A percentile compares a stretch with the other conserved stretches of the same genome.
Conservation (phyloP, 1,140 invertebrate species). For the Nilaparvata lugens region DNA sequence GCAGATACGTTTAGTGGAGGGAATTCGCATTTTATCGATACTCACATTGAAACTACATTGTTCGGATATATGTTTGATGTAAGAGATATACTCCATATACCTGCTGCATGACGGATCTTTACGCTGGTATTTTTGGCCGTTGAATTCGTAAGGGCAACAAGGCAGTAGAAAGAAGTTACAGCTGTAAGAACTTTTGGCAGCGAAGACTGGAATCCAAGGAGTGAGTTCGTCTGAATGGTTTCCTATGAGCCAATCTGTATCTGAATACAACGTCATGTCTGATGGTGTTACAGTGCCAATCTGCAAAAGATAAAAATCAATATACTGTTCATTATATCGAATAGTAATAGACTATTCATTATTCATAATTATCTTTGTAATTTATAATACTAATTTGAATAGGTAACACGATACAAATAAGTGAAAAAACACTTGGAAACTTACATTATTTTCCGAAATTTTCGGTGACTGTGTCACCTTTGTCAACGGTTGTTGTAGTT, state of each 20-base stretch:
- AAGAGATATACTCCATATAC: conserved; percentile 78
- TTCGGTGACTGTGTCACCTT: no score
- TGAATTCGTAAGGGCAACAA: conserved; percentile 89
- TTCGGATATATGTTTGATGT: conserved; percentile 57
- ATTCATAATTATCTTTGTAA: no score
- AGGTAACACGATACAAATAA: no score
- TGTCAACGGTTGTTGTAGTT: no score
- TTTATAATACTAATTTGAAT: no score
- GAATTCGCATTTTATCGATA: conserved; percentile 83
- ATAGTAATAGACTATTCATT: no score
- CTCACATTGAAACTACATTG: conserved; percentile 66
- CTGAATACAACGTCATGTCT: conserved; percentile 55
- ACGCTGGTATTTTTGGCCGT: conserved; percentile 70
- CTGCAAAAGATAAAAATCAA: conserved; percentile 34
- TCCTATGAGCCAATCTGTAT: conserved; percentile 91
- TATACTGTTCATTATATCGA: not conserved
- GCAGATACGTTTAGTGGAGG: conserved; percentile 88
- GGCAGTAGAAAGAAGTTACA: conserved; percentile 85
- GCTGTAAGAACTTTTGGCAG: conserved; percentile 55
- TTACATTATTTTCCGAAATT: no score
- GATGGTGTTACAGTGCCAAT: conserved; percentile 59
- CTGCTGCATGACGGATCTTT: conserved; percentile 54
- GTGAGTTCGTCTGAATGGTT: conserved; percentile 98
- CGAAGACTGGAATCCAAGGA: conserved; percentile 93
- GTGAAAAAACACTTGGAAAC: no score